A percentile compares a stretch with the other conserved stretches of the same genome.
Conservation (phyloP, 2,797 vertebrate genomes). For the Rhincodon typus region DNA sequence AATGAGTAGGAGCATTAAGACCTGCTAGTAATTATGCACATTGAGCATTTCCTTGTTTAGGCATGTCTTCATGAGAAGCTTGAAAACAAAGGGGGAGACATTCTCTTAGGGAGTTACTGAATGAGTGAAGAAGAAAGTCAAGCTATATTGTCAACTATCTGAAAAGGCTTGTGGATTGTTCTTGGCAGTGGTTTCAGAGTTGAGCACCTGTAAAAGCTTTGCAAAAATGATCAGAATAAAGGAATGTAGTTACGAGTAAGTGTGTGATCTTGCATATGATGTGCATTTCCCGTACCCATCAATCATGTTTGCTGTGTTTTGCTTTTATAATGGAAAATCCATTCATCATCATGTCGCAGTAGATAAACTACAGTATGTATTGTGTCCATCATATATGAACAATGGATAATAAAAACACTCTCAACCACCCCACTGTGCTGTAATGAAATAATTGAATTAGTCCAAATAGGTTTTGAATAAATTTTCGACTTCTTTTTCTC, state of each 20-base stretch:
- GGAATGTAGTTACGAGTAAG: neutral
- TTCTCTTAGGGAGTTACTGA: neutral
- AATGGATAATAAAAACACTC: neutral
- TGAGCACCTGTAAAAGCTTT: neutral
- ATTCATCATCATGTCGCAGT: neutral
- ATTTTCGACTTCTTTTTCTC: neutral
- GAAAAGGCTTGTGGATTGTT: neutral
- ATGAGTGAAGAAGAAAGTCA: neutral
- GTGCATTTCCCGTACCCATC: neutral
- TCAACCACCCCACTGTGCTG: neutral
- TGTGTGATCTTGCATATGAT: neutral
- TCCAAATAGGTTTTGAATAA: neutral
- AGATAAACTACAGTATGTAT: neutral
- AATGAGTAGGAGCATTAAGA: neutral
- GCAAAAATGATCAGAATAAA: neutral
- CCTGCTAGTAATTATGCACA: neutral
- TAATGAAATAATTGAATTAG: neutral
- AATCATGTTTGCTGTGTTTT: neutral
- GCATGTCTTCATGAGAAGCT: neutral
- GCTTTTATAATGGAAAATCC: conserved; percentile 3
- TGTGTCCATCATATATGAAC: neutral
- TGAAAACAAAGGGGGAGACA: neutral
- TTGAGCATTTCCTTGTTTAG: neutral
- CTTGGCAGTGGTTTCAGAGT: neutral
- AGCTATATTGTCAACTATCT: neutral